Evolutionary conservation across 92 coral and sea anemone genomes (phyloP), one percentile per base, ranked within the genome.

Genomic region (Hydrozoanthus gracilis): DNA sequence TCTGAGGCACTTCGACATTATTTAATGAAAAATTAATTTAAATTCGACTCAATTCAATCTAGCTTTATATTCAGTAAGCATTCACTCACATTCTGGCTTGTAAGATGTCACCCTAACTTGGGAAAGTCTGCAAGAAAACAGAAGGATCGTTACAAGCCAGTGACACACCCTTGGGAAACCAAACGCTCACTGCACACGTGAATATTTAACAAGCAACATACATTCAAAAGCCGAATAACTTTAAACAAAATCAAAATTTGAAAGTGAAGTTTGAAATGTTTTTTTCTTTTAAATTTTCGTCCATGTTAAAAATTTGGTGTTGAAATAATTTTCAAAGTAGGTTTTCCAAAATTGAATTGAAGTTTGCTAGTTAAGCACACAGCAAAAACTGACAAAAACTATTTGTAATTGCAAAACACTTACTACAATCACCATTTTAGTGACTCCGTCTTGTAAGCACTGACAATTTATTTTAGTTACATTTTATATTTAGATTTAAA

Each of bases 121-220:
- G 87, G 89, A 92, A 94, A 73, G 95, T 94, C 98, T 94, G 98
- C 95, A 94, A 94, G 87, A 88, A 93, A 94, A 94, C 86, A 94
- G 83, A 45, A 72, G 17, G 64, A 49, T 80, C 12, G 60, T 80
- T 80, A 80, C 73, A 66, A 18, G 60, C 62, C 85, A 80, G 85
- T 65, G 14, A 35, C 48, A 16, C 15, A 58, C 64, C 64, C 15
- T 58, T 27, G 39, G 39, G 39, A 27, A 27, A 27, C 39, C 39
- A 27, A 11, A 58, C 12, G 64, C 15, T 4, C 15, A 58, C 13
- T 12, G 12, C 15, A 58, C 64, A 58, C 13, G 16, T 58, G 15
- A 58, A 14, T 14, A 70, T 13, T 39, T 18, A 18, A 50, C 50
- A 51, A 50, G 14, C 50, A n/a, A 9, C 3, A 14, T 18, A 27